These are phyloP conservation scores for Nycteola revayana DNA, from an alignment of 2,888 invertebrate species.

Conservation along the genomic window DNA sequence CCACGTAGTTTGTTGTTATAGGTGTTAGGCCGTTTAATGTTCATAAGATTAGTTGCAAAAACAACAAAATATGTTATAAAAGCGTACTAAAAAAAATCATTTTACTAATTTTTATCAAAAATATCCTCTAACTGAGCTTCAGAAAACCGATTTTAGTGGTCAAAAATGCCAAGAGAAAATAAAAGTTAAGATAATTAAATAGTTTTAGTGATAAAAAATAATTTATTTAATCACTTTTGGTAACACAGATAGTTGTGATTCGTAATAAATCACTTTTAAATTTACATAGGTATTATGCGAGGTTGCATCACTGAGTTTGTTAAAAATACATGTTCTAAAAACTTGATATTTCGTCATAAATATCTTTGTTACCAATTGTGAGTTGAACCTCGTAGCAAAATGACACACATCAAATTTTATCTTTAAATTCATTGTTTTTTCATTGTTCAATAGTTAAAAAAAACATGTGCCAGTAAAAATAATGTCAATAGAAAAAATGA, in stretches of 20 bases:
- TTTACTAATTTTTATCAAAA: conserved; percentile 28
- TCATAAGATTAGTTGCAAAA: conserved; percentile 46
- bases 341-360: conserved; percentile 8
- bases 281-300: conserved; percentile 19
- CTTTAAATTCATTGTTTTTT: neutral
- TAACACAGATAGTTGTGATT: conserved; percentile 15
- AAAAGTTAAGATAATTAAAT: conserved; percentile 34
- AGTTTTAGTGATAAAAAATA: conserved; percentile 26
- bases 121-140: conserved; percentile 54
- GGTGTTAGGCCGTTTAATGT: conserved; percentile 59
- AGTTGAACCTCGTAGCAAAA: conserved; percentile 4
- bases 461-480: conserved; percentile 7
- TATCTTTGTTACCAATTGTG: conserved; percentile 16
- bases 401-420: conserved; percentile 4
- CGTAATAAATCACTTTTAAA: conserved; percentile 8
- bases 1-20: conserved; percentile 61
- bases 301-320: conserved; percentile 14
- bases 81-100: conserved; percentile 22
- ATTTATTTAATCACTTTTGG: conserved; percentile 4
- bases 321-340: conserved; percentile 8
- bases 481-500: conserved; percentile 1
- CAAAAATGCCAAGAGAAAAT: conserved; percentile 47
- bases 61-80: conserved; percentile 24
- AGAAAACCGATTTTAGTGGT: conserved; percentile 59
- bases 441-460: neutral